Conservation (phyloP, 2,113 vertebrate genomes). For the Chionomys nivalis region DNA sequence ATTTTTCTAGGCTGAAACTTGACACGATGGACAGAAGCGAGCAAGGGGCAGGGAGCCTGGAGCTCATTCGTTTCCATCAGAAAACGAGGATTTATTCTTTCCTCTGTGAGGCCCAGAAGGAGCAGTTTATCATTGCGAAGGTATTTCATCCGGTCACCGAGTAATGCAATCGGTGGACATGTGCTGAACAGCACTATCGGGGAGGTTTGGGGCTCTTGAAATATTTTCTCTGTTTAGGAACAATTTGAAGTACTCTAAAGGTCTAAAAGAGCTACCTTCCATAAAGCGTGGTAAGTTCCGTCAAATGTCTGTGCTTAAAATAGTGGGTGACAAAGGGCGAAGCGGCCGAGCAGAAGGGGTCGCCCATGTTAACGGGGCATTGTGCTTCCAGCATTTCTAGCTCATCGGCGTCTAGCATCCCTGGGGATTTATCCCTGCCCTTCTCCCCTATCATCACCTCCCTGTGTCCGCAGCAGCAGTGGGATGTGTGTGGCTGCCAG, state of each 20-base stretch:
- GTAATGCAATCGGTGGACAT: neutral
- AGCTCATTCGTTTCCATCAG: neutral
- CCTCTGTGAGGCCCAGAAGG: neutral
- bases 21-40: neutral
- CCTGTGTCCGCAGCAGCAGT: neutral
- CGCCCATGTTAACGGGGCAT: neutral
- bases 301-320: neutral
- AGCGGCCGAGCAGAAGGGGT: neutral
- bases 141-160: neutral
- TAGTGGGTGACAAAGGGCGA: neutral
- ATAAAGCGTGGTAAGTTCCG: neutral
- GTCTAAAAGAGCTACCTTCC: neutral
- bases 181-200: neutral
- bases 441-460: accelerated
- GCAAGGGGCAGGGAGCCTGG: neutral
- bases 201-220: neutral
- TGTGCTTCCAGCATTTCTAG: neutral
- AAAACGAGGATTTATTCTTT: neutral
- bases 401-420: neutral
- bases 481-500: neutral
- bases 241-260: neutral
- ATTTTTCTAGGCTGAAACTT: neutral
- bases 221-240: neutral
- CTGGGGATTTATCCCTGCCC: neutral
- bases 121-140: neutral